Conservation (phyloP, 2,888 invertebrate genomes). For the Chrysotoxum bicinctum region DNA sequence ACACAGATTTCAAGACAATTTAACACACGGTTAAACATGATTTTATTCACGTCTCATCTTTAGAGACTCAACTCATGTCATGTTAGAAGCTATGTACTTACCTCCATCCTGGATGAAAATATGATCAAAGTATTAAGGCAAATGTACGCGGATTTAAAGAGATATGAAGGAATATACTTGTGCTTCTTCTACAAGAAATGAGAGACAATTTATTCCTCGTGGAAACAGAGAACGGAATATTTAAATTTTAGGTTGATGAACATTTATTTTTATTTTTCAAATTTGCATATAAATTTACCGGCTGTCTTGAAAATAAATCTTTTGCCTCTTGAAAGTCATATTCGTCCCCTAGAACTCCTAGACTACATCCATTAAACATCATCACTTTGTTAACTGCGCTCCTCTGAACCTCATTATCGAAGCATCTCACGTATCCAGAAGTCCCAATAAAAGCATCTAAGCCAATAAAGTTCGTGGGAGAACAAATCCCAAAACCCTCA, state of each 20-base stretch:
- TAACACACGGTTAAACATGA: conserved; percentile 51
- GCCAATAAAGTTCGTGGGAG: neutral
- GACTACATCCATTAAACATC: neutral
- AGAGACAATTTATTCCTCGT: neutral
- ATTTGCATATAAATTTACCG: conserved; percentile 3
- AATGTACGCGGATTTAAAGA: neutral
- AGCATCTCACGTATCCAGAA: neutral
- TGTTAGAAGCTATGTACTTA: neutral
- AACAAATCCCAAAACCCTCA: neutral
- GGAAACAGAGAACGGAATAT: neutral
- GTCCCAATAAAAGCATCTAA: neutral
- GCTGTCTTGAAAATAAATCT: neutral
- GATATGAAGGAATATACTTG: neutral
- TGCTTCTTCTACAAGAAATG: neutral
- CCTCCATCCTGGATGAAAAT: conserved; percentile 5
- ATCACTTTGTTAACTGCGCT: neutral
- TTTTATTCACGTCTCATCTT: conserved; percentile 19
- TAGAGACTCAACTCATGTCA: conserved; percentile 11
- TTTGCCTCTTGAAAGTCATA: neutral
- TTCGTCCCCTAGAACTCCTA: neutral
- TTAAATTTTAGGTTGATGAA: neutral
- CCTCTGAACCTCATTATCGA: neutral
- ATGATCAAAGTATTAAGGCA: conserved; percentile 30
- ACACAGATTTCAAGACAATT: conserved; percentile 50
- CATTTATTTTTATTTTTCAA: neutral